Conservation (phyloP, 1,140 invertebrate species). For the Radopholus similis region DNA sequence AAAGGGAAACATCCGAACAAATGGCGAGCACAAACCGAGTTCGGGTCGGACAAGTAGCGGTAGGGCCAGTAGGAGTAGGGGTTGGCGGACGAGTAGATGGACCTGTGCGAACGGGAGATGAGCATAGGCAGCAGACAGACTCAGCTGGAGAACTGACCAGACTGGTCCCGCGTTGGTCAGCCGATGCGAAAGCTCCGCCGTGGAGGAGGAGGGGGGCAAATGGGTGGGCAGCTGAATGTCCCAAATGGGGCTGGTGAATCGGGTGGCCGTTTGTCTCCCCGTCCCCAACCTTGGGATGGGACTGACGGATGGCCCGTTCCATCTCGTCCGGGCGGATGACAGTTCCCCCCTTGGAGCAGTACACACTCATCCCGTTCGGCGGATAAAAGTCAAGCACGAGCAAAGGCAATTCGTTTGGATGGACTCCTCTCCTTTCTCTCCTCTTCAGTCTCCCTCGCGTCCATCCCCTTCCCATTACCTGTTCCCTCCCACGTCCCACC, state of each 20-base stretch:
- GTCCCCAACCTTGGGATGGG: not conserved
- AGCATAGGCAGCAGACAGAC: not conserved
- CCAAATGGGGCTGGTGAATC: not conserved
- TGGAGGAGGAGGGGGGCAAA: constrained; percentile 4
- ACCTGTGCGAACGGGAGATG: not conserved
- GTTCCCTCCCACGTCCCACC: not conserved
- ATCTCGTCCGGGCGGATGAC: constrained; percentile 3
- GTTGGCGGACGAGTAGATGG: constrained; percentile 5
- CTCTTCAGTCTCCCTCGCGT: not conserved
- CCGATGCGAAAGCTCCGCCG: not conserved
- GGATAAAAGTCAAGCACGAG: constrained; percentile 1
- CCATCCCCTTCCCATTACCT: not conserved
- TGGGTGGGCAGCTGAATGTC: not conserved
- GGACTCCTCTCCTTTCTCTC: not conserved
- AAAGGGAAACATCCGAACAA: not conserved
- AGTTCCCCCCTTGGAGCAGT: not conserved
- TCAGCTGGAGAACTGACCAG: constrained; percentile 2
- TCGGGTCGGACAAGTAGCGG: constrained; percentile 11
- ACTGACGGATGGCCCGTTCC: constrained; percentile 4
- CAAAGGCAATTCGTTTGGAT: constrained; percentile 9
- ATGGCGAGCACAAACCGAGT: constrained; percentile 1
- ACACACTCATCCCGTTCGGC: not conserved
- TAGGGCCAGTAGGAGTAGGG: constrained; percentile 17
- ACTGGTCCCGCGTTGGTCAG: not conserved
- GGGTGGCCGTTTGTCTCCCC: not conserved